A percentile compares a stretch with the other conserved stretches of the same genome.
phyloP scores from a whole-genome alignment of 2,797 vertebrate species.

The Catostomus latipinnis region DNA sequence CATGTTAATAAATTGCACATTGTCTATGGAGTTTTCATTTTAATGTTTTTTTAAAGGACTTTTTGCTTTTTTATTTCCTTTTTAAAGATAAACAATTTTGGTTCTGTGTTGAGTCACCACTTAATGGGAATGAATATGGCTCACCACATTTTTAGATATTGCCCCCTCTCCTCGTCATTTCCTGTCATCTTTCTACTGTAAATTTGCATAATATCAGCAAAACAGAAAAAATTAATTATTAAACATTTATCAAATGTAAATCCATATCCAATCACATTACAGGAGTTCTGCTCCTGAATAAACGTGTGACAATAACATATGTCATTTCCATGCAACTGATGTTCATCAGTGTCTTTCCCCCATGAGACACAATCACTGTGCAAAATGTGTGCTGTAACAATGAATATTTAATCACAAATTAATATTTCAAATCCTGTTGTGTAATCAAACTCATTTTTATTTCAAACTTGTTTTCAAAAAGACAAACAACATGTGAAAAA shows the following conservation, averaged over 20 bases:
- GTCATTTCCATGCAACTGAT: conserved; percentile 27
- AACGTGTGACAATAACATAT: background rate
- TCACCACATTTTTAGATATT: too few species aligned
- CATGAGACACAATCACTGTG: conserved; percentile 44
- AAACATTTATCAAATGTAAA: background rate
- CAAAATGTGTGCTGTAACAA: conserved; percentile 23
- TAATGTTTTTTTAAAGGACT: too few species aligned
- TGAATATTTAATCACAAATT: conserved; percentile 43
- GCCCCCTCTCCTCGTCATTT: background rate
- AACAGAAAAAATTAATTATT: background rate
- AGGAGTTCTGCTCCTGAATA: background rate
- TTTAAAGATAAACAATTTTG: too few species aligned
- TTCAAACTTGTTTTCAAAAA: conserved; percentile 30
- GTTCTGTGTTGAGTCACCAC: too few species aligned
- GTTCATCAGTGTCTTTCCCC: conserved; percentile 18
- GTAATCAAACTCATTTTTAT: conserved; percentile 49
- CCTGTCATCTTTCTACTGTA: background rate
- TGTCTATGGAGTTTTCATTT: too few species aligned
- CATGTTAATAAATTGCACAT: too few species aligned
- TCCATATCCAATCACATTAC: background rate
- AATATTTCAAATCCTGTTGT: conserved; percentile 45
- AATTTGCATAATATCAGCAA: background rate
- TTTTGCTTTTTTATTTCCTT: too few species aligned
- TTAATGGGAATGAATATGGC: too few species aligned
- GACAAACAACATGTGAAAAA: conserved; percentile 22